These are phyloP conservation scores for Drosophila grimshawi DNA, from an alignment of 1,140 invertebrate genomes.

Conservation along the genomic window DNA sequence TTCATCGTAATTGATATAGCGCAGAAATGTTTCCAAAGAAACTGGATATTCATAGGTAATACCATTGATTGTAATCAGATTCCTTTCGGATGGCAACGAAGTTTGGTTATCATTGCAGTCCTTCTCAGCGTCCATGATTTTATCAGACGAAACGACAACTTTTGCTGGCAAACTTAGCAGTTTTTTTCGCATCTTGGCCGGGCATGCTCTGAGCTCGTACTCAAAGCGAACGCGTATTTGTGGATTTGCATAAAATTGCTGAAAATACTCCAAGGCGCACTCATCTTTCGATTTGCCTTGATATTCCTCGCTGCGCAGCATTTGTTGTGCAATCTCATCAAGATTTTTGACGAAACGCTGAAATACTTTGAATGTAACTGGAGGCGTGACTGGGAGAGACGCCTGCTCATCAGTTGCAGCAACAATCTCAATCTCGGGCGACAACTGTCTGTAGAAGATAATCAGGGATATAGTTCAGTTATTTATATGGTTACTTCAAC, in stretches of 20 bases:
- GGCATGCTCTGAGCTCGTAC: conserved; percentile 41
- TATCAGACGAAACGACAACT: not conserved
- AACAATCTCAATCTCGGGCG: not conserved
- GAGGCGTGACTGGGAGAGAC: not conserved
- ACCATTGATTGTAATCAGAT: not conserved
- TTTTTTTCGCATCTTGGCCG: conserved; percentile 15
- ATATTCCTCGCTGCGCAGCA: conserved; percentile 23
- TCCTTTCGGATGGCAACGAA: not conserved
- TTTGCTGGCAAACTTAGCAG: conserved; percentile 24
- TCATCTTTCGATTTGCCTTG: conserved; percentile 5
- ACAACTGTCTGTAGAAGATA: not conserved
- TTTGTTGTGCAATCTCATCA: conserved; percentile 36
- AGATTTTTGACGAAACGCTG: conserved; percentile 39
- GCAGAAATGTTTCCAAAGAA: conserved; percentile 18
- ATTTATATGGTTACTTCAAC: not conserved
- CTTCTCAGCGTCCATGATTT: not conserved
- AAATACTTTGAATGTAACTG: conserved; percentile 28
- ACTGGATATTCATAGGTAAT: conserved; percentile 22
- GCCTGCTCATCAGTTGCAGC: not conserved
- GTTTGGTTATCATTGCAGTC: not conserved
- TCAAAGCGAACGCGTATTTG: conserved; percentile 34
- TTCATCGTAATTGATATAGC: conserved; percentile 21
- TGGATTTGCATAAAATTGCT: conserved; percentile 30
- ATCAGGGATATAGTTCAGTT: not conserved
- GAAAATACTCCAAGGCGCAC: conserved; percentile 41